Percentiles rank a stretch among this genome's conserved stretches.
Conservation (phyloP, 2,113 vertebrate species). For the Piprites chloris region DNA sequence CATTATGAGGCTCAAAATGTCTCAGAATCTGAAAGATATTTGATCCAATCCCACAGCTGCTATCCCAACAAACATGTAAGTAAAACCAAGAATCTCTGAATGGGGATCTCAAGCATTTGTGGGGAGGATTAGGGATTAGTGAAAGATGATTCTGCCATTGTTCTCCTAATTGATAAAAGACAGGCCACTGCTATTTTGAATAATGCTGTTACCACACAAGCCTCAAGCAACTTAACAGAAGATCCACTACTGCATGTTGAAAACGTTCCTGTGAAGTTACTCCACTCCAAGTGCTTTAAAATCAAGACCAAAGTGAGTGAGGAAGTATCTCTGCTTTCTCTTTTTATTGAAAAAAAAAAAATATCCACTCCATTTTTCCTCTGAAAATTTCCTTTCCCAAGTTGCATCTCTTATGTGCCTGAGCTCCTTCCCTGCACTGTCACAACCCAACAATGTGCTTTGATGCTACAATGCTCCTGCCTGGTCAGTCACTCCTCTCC, state of each 20-base stretch:
- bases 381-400: neutral
- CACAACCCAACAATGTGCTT: neutral
- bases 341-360: neutral
- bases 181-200: neutral
- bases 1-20: neutral
- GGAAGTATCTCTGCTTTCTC: neutral
- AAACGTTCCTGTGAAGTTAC: neutral
- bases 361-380: neutral
- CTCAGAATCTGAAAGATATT: neutral
- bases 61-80: conserved; percentile 2
- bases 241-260: neutral
- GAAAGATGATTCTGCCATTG: conserved; percentile 1
- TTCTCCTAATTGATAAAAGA: conserved; percentile 7
- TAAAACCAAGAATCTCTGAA: neutral
- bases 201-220: neutral
- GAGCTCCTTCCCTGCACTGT: neutral
- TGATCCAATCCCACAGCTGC: neutral
- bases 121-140: neutral
- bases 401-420: neutral
- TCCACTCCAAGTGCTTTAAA: neutral
- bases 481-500: neutral
- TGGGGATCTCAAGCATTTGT: neutral
- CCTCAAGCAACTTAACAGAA: neutral
- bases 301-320: neutral
- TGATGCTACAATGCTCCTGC: neutral